These are phyloP conservation scores for Aricia artaxerxes DNA, from an alignment of 2,888 invertebrate species.

Conservation along the genomic window DNA sequence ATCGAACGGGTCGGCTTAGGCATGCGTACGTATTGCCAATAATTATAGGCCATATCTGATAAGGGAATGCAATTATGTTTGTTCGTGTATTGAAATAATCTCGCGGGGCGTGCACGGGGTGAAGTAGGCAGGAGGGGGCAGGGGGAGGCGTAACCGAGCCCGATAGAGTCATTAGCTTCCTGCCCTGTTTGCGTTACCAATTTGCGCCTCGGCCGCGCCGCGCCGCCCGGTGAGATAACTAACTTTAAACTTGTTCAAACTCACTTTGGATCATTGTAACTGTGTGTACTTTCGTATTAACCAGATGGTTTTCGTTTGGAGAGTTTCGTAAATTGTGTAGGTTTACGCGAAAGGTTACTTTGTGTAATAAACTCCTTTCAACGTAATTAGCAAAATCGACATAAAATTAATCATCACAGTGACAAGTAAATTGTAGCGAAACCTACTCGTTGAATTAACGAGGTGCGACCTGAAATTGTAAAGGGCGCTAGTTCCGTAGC, in stretches of 20 bases:
- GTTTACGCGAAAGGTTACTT: not conserved
- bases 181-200: constrained; percentile 45
- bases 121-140: not conserved
- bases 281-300: constrained; percentile 20
- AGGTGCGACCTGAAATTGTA: not conserved
- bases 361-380: not conserved
- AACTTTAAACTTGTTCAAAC: constrained; percentile 21
- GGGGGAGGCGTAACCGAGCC: constrained; percentile 37
- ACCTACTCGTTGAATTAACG: not conserved
- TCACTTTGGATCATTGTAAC: constrained; percentile 4
- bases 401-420: not conserved
- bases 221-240: constrained; percentile 32
- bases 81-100: constrained; percentile 40
- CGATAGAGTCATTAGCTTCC: constrained; percentile 50
- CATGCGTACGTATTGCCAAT: constrained; percentile 39
- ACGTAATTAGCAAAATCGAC: constrained; percentile 6
- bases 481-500: not conserved
- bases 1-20: constrained; percentile 17
- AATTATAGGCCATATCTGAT: constrained; percentile 41
- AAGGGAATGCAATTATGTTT: constrained; percentile 42
- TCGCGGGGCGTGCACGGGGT: constrained; percentile 36
- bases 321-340: not conserved
- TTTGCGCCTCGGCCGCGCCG: constrained; percentile 40
- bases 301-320: not conserved
- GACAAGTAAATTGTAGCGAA: constrained; percentile 7